A percentile compares a stretch with the other conserved stretches of the same genome.
phyloP scores from a whole-genome alignment of 2,888 invertebrate species.

The Cacoxenus indagator region DNA sequence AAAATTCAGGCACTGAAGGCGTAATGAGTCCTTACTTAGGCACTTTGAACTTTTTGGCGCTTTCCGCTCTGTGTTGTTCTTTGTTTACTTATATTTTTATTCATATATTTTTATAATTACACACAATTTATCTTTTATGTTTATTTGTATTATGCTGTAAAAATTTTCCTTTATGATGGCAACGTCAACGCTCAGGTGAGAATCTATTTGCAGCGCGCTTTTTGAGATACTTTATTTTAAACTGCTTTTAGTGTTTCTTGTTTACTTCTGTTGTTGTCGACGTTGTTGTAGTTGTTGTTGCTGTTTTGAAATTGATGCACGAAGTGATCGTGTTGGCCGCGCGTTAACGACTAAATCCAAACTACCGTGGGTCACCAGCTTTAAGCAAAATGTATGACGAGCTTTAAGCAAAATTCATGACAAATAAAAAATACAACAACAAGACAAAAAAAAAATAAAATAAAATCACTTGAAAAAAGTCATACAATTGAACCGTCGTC shows the following conservation, averaged over 20 bases:
- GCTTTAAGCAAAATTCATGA: constrained; percentile 1
- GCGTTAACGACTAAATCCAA: constrained; percentile 70
- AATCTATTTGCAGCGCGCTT: too few species aligned
- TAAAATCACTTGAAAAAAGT: too few species aligned
- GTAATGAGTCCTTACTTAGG: too few species aligned
- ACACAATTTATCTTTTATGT: constrained; percentile 8
- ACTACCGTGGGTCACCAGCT: constrained; percentile 65
- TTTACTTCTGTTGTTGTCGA: constrained; percentile 7
- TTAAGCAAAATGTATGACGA: constrained; percentile 58
- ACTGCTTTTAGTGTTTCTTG: neutral
- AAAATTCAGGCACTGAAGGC: too few species aligned
- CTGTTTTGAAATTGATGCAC: constrained; percentile 32
- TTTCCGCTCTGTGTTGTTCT: constrained; percentile 12
- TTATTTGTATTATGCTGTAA: too few species aligned
- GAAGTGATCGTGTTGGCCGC: constrained; percentile 69
- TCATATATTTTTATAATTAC: constrained; percentile 5
- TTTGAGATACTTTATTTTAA: too few species aligned
- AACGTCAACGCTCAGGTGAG: too few species aligned
- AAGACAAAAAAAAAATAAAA: neutral
- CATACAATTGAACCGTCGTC: too few species aligned
- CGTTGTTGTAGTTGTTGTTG: constrained; percentile 19
- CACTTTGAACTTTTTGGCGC: constrained; percentile 4
- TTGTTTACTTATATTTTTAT: constrained; percentile 14
- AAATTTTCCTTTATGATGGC: too few species aligned
- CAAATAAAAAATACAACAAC: neutral